Evolutionary conservation across 2,888 invertebrate genomes (phyloP).

Genomic region (Dexiosoma caninum): DNA sequence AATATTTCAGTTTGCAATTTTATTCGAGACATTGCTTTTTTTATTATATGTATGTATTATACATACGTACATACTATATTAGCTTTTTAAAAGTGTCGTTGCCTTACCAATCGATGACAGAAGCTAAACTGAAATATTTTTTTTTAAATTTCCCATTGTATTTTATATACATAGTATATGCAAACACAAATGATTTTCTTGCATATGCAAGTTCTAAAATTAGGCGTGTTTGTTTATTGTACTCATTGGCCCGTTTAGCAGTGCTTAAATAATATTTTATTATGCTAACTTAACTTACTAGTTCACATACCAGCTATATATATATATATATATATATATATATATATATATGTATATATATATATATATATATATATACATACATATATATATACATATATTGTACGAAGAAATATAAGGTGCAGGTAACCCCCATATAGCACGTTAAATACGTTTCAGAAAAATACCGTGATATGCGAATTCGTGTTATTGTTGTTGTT

Average conservation of each 20-base stretch:
- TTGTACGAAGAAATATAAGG: too few species aligned
- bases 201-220: conserved; percentile 31
- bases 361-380: neutral
- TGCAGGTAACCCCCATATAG: too few species aligned
- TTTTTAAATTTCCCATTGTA: neutral
- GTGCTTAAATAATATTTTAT: too few species aligned
- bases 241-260: neutral
- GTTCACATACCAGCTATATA: too few species aligned
- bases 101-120: neutral
- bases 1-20: neutral
- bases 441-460: too few species aligned
- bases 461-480: too few species aligned
- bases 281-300: too few species aligned
- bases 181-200: neutral
- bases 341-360: too few species aligned
- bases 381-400: too few species aligned
- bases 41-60: neutral
- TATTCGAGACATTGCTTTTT: neutral
- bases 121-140: conserved; percentile 25
- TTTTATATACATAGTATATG: neutral
- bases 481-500: too few species aligned
- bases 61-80: too few species aligned
- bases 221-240: conserved; percentile 13
- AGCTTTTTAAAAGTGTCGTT: neutral
- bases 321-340: too few species aligned